Evolutionary conservation across 1,140 invertebrate genomes (phyloP), one percentile per base, ranked within the genome.

Genomic region (Zaprionus gabonicus): DNA sequence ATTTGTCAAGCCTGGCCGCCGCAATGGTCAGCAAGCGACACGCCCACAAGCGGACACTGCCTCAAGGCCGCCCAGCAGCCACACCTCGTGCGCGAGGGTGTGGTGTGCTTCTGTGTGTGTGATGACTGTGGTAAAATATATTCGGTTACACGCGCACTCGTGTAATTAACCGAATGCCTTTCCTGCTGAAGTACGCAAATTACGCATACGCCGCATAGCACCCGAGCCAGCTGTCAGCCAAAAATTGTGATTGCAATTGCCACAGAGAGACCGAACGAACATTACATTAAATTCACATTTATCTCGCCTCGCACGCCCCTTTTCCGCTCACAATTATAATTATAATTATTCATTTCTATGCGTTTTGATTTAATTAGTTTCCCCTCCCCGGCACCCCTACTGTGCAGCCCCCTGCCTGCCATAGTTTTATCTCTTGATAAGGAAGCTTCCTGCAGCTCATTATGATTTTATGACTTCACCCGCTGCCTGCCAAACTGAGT

Each of bases 261-360:
- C 17, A 23, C 17, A 23, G 6, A 36, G 41, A 28, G 27, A 31
- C 1, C 28, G 28, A 31, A 10, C 38, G 38, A 49, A 76, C 55
- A 25, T 73, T 74, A 66, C 64, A 74, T 86, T 72, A 73, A 78
- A 73, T 49, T 66, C 55, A 15, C 67, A 69, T 87, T 86, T 46
- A 46, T 46, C 41, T 46, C 41, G 3, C 7, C 6, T 17, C 3
- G 41, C n/a, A 9, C n/a, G 1, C 46, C 46, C 17, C 9, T 5
- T n/a, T 36, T 17, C 17, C 67, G 55, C 53, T 66, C 17, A 31
- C 59, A 68, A 27, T 58, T 56, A 56, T 51, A 55, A 75, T 71
- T 62, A 71, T 58, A 73, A 80, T 80, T 71, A 76, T 51, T 75
- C 27, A 78, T 78, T 70, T 75, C 63, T 69, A 66, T 65, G 68